Evolutionary conservation across 2,113 vertebrate species (phyloP).

Genomic region (Phainopepla nitens): DNA sequence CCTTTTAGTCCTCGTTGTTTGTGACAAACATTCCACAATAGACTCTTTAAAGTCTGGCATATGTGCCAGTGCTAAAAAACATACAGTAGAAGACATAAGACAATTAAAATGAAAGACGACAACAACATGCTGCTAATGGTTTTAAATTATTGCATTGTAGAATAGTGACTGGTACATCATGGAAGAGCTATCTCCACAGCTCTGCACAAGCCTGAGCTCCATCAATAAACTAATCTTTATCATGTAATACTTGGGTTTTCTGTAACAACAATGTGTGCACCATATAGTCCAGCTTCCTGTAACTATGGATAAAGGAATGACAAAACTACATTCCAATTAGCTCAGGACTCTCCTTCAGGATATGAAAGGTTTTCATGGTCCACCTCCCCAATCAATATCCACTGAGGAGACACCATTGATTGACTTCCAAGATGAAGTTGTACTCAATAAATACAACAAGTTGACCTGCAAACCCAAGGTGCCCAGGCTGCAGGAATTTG

Average conservation of each 20-base stretch:
- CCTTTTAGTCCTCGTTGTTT: conserved; percentile 55
- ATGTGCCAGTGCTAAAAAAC: conserved; percentile 19
- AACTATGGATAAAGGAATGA: background rate
- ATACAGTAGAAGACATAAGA: background rate
- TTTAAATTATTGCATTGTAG: conserved; percentile 65
- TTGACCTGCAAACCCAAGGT: background rate
- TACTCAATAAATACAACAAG: background rate
- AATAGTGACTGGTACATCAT: conserved; percentile 46
- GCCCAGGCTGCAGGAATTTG: background rate
- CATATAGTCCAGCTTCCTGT: background rate
- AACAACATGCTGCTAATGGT: conserved; percentile 47
- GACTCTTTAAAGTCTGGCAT: conserved; percentile 64
- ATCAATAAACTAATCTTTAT: conserved; percentile 44
- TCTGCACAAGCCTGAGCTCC: background rate
- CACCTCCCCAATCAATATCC: background rate
- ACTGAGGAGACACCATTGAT: background rate
- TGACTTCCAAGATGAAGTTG: background rate
- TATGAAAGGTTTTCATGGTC: background rate
- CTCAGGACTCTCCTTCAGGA: background rate
- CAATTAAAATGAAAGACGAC: conserved; percentile 59
- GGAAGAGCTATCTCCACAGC: conserved; percentile 29
- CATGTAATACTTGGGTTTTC: conserved; percentile 8
- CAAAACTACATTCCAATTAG: background rate
- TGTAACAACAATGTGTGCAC: background rate
- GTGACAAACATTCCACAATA: conserved; percentile 64